Evolutionary conservation across 2,113 vertebrate species (phyloP).

Genomic region (Isurus oxyrinchus): DNA sequence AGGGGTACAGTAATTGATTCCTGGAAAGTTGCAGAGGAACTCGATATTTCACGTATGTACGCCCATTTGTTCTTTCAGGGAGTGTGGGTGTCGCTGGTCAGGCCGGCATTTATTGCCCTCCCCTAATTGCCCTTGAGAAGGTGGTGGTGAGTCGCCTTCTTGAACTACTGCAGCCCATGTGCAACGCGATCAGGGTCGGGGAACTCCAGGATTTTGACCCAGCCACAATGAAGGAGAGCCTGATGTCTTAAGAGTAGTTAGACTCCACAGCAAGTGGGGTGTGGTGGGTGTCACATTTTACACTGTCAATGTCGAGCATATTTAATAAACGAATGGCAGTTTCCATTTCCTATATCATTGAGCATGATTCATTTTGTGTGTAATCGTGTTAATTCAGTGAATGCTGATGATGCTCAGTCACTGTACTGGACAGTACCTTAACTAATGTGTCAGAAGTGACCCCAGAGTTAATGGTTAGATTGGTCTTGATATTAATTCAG

Average conservation of each 20-base stretch:
- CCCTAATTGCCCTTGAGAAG: too few species aligned
- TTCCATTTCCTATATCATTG: background rate
- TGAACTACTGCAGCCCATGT: too few species aligned
- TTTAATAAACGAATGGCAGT: background rate
- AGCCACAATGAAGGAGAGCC: background rate
- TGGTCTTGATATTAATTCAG: background rate
- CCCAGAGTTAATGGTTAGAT: background rate
- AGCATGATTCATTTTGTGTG: background rate
- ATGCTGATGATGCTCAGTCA: too few species aligned
- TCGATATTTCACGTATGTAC: background rate
- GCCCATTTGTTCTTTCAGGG: too few species aligned
- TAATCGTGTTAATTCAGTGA: background rate
- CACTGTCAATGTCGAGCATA: background rate
- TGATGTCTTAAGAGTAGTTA: background rate
- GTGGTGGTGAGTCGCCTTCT: too few species aligned
- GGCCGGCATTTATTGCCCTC: too few species aligned
- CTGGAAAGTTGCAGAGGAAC: background rate
- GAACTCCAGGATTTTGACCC: too few species aligned
- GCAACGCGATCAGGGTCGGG: too few species aligned
- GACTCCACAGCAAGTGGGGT: background rate
- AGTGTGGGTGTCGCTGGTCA: too few species aligned
- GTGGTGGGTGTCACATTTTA: background rate
- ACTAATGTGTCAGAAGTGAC: background rate
- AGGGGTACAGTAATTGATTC: background rate
- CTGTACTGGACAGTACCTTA: background rate